phyloP scores from a whole-genome alignment of 1,140 invertebrate species.

The Zaprionus vittiger region DNA sequence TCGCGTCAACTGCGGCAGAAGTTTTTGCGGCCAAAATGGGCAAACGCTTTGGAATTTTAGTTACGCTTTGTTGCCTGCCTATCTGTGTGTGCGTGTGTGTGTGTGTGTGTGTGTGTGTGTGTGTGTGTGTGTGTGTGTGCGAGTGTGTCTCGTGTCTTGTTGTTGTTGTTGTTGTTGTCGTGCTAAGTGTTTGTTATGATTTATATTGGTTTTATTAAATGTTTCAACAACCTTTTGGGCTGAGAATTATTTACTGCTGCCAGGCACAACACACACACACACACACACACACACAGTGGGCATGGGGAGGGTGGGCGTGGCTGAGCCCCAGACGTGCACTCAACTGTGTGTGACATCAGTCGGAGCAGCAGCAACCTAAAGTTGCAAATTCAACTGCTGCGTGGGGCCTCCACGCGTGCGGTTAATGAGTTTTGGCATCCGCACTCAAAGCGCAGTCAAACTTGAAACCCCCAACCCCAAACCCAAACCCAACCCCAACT shows the following conservation, averaged over 20 bases:
- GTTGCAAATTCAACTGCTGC: conserved; percentile 28
- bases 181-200: conserved; percentile 82
- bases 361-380: conserved; percentile 17
- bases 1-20: conserved; percentile 41
- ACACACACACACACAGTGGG: conserved; percentile 34
- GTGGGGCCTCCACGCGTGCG: conserved; percentile 33
- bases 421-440: conserved; percentile 52
- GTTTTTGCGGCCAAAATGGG: conserved; percentile 79
- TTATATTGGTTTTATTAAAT: conserved; percentile 83
- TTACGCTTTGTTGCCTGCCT: conserved; percentile 73
- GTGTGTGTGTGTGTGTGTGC: conserved; percentile 3
- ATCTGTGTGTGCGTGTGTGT: conserved; percentile 2
- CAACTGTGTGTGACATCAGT: conserved; percentile 22
- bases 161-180: conserved; percentile 53
- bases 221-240: conserved; percentile 80
- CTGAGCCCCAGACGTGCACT: not conserved
- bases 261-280: conserved; percentile 47
- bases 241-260: conserved; percentile 80
- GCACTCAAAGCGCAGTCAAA: conserved; percentile 45
- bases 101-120: conserved; percentile 9
- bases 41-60: conserved; percentile 81
- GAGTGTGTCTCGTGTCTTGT: not conserved
- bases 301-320: not conserved
- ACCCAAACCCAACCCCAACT: conserved; percentile 1
- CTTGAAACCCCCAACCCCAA: not conserved